phyloP scores from a whole-genome alignment of 2,797 vertebrate genomes.

The Moxostoma hubbsi region DNA sequence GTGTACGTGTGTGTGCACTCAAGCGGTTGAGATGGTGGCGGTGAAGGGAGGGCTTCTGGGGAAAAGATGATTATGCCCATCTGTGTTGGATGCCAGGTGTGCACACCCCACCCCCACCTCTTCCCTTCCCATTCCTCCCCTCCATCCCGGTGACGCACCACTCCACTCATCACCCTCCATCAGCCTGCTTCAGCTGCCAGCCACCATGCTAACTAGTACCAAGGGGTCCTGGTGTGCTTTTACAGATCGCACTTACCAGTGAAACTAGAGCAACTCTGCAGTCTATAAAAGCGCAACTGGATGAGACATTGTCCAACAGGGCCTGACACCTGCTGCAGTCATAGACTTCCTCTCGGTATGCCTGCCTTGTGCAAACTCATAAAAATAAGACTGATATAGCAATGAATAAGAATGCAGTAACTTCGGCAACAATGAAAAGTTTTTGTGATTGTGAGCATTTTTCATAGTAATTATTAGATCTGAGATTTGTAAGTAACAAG shows the following conservation, averaged over 20 bases:
- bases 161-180: slow-evolving; percentile 73
- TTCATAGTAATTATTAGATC: no score
- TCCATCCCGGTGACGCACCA: slow-evolving; percentile 63
- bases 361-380: slow-evolving; percentile 14
- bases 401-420: no score
- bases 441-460: no score
- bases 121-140: slow-evolving; percentile 54
- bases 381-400: not conserved
- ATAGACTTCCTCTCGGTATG: not conserved
- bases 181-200: slow-evolving; percentile 75
- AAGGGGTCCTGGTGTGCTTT: slow-evolving; percentile 60
- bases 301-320: slow-evolving; percentile 32
- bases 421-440: no score
- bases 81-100: slow-evolving; percentile 81
- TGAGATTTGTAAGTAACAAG: no score
- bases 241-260: slow-evolving; percentile 24
- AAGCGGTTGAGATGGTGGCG: slow-evolving; percentile 54
- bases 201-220: slow-evolving; percentile 72
- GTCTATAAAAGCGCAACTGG: slow-evolving; percentile 42
- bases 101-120: slow-evolving; percentile 58
- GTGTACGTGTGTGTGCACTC: slow-evolving; percentile 48
- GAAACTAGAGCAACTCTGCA: slow-evolving; percentile 33
- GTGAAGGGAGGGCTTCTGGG: slow-evolving; percentile 59
- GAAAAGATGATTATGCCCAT: slow-evolving; percentile 81
- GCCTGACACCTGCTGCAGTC: slow-evolving; percentile 48